Conservation (phyloP, 1,140 invertebrate genomes). For the Luehdorfia chinensis region DNA sequence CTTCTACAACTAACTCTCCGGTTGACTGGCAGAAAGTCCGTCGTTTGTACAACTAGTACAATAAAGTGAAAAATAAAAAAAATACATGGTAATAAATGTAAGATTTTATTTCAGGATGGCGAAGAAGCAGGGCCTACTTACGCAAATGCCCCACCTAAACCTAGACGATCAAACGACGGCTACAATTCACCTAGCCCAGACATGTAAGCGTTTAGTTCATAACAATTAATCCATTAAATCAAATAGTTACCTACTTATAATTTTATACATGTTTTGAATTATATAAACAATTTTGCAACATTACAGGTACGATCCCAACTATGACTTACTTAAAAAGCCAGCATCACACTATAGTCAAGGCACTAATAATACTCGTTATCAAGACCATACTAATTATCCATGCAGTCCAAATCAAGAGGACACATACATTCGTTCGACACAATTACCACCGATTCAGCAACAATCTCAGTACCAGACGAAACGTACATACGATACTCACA, state of each 20-base stretch:
- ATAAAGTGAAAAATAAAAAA: too few species aligned
- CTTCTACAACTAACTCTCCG: too few species aligned
- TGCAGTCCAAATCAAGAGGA: conserved; percentile 49
- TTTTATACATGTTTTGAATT: conserved; percentile 7
- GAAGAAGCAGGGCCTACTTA: conserved; percentile 82
- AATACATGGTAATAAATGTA: too few species aligned
- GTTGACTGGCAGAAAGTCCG: too few species aligned
- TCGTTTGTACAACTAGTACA: too few species aligned
- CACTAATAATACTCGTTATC: conserved; percentile 56
- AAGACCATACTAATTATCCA: conserved; percentile 53
- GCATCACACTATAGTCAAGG: conserved; percentile 69
- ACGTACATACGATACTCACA: conserved; percentile 65
- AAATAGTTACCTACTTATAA: too few species aligned
- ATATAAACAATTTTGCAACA: conserved; percentile 24
- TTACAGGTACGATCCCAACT: conserved; percentile 76
- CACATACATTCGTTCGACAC: conserved; percentile 55
- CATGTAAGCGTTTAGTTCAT: conserved; percentile 57
- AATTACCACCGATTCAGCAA: conserved; percentile 46
- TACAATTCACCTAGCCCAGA: conserved; percentile 85
- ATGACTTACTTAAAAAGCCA: conserved; percentile 72
- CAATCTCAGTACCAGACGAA: conserved; percentile 49
- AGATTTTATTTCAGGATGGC: conserved; percentile 33
- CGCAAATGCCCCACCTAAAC: conserved; percentile 93
- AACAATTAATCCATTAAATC: too few species aligned
- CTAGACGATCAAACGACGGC: conserved; percentile 84